Base-by-base conservation (phyloP, 2,113 vertebrate genomes). In the Egretta garzetta region DNA sequence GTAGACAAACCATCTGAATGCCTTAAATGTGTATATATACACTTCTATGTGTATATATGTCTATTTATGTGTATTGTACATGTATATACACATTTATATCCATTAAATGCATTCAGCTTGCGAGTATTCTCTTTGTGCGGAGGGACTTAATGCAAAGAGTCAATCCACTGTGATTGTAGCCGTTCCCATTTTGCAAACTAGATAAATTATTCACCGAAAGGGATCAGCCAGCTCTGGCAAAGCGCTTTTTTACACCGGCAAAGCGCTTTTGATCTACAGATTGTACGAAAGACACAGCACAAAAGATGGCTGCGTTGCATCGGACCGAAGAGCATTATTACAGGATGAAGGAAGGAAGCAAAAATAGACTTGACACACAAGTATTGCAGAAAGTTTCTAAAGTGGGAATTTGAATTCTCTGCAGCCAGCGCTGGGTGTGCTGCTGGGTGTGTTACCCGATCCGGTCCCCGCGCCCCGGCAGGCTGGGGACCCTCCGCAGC, bases 231-330 rank as follows among this genome's bases (percentile, higher is more conserved):
- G 88, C 71, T 22, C 33, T 2, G 72, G 41, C 50, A 93, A 63
- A 55, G 35, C 33, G 59, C 41, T 43, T 43, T 43, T 86, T 93
- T 63, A 41, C 72, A 39, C 45, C 8, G 3, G 49, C 30, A 41
- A 73, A 88, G 26, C 0, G 2, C n/a, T 96, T 89, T 80, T 83
- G 43, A 67, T 19, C 55, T 32, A 4, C 6, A 18, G 75, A 19
- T 14, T 5, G 50, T 7, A 58, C 4, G 27, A 60, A 43, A 88
- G 55, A 4, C 55, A 8, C 18, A 2, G 60, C 52, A 84, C 86
- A 84, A 41, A 96, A 96, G 55, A 97, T 96, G 97, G 95, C 96
- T 91, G 95, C 80, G 26, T 85, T 5, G 76, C 74, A 60, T 7
- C 2, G 77, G 49, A 17, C 28, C n/a, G 4, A 32, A 37, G 64